phyloP scores from a whole-genome alignment of 2,888 invertebrate genomes.

The Trissolcus brochymenae region DNA sequence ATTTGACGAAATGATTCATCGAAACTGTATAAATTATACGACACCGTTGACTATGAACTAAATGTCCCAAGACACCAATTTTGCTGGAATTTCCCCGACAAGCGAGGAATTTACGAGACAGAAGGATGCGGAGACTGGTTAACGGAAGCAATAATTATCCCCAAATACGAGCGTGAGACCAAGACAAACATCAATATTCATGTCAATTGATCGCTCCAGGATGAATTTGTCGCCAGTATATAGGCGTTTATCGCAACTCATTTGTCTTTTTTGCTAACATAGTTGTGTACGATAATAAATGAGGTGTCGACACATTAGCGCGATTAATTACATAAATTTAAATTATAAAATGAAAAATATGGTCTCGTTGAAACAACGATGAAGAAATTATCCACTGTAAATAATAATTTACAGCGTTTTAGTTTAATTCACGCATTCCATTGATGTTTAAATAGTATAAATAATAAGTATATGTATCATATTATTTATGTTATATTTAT shows the following conservation, averaged over 20 bases:
- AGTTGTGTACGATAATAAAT: constrained; percentile 10
- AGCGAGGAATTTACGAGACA: constrained; percentile 55
- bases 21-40: constrained; percentile 12
- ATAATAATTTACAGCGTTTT: too few species aligned
- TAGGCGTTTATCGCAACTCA: background rate
- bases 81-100: constrained; percentile 40
- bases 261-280: constrained; percentile 17
- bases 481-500: too few species aligned
- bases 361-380: too few species aligned
- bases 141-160: constrained; percentile 50
- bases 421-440: too few species aligned
- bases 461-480: too few species aligned
- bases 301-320: constrained; percentile 13
- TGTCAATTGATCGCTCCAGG: constrained; percentile 39
- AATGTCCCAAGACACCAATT: constrained; percentile 53
- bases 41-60: constrained; percentile 36
- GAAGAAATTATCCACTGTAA: too few species aligned
- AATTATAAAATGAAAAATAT: background rate
- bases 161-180: constrained; percentile 37
- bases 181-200: constrained; percentile 55
- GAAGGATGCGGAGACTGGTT: constrained; percentile 36
- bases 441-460: too few species aligned
- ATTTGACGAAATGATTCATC: constrained; percentile 14
- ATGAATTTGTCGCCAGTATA: constrained; percentile 25
- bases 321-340: constrained; percentile 6